A percentile compares a stretch with the other conserved stretches of the same genome.
Conservation (phyloP, 2,888 invertebrate species). For the Sinohyriopsis cumingii region DNA sequence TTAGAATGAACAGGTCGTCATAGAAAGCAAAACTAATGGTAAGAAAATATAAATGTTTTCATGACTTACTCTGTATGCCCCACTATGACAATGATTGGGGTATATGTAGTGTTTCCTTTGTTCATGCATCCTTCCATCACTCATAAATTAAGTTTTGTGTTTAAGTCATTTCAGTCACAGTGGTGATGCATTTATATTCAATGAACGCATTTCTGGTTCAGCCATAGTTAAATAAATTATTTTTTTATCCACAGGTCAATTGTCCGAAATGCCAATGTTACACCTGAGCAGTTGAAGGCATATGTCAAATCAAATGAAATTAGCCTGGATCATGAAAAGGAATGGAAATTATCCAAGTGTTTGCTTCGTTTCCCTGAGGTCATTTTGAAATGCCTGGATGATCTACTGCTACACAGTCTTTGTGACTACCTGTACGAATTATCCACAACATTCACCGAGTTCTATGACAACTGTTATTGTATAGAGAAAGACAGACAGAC, state of each 20-base stretch:
- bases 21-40: too few relatives aligned
- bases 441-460: conserved; percentile 93
- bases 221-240: too few relatives aligned
- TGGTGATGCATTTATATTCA: too few relatives aligned
- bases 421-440: conserved; percentile 98
- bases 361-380: conserved; percentile 86
- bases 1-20: too few relatives aligned
- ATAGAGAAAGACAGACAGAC: conserved; percentile 88
- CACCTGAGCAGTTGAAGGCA: conserved; percentile 75
- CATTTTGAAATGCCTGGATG: conserved; percentile 85
- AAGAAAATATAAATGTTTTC: too few relatives aligned
- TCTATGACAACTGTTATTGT: conserved; percentile 98
- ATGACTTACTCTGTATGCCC: too few relatives aligned
- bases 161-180: too few relatives aligned
- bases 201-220: too few relatives aligned
- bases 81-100: too few relatives aligned
- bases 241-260: conserved; percentile 70
- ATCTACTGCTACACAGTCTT: conserved; percentile 87
- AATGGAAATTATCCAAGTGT: conserved; percentile 93
- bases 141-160: too few relatives aligned
- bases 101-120: too few relatives aligned
- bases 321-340: conserved; percentile 89
- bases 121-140: too few relatives aligned
- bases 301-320: conserved; percentile 80
- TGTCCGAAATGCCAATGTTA: conserved; percentile 71